Evolutionary conservation across 2,888 invertebrate genomes (phyloP).

Genomic region (Agrotis clavis): DNA sequence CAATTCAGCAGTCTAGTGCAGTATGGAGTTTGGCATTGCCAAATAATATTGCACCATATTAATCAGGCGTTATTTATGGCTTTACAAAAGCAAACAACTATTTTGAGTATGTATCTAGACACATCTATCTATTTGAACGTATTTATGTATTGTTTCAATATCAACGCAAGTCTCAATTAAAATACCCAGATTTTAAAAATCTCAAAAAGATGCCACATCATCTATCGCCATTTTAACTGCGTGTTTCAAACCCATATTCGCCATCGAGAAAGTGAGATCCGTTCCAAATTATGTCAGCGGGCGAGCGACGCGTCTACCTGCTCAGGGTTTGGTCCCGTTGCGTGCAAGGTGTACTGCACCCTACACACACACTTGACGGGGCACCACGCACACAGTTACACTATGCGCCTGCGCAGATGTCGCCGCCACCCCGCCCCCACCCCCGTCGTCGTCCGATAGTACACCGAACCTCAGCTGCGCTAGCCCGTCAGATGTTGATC

Average conservation of each 20-base stretch:
- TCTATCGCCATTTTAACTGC: constrained; percentile 51
- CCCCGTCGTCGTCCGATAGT: constrained; percentile 76
- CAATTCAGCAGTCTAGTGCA: constrained; percentile 9
- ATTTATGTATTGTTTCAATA: not conserved
- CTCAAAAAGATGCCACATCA: constrained; percentile 21
- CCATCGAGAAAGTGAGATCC: constrained; percentile 83
- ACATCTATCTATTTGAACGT: not conserved
- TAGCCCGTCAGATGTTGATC: constrained; percentile 88
- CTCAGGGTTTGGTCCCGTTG: constrained; percentile 86
- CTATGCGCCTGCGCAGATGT: constrained; percentile 78
- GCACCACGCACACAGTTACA: constrained; percentile 65
- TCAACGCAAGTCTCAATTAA: constrained; percentile 7
- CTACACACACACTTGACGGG: constrained; percentile 71
- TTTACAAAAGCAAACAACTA: constrained; percentile 20
- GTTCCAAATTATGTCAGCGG: constrained; percentile 85
- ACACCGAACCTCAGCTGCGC: constrained; percentile 85
- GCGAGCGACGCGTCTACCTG: constrained; percentile 84
- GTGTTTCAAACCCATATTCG: constrained; percentile 81
- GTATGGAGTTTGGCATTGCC: constrained; percentile 33
- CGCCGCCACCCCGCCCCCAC: constrained; percentile 67
- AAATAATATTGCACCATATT: constrained; percentile 39
- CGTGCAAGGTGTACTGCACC: constrained; percentile 88
- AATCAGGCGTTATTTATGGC: constrained; percentile 27
- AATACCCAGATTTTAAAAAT: constrained; percentile 16
- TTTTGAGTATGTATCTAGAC: constrained; percentile 5